These are phyloP conservation scores for Astatotilapia flaviijosephi DNA, from an alignment of 2,113 vertebrate genomes.

Conservation along the genomic window DNA sequence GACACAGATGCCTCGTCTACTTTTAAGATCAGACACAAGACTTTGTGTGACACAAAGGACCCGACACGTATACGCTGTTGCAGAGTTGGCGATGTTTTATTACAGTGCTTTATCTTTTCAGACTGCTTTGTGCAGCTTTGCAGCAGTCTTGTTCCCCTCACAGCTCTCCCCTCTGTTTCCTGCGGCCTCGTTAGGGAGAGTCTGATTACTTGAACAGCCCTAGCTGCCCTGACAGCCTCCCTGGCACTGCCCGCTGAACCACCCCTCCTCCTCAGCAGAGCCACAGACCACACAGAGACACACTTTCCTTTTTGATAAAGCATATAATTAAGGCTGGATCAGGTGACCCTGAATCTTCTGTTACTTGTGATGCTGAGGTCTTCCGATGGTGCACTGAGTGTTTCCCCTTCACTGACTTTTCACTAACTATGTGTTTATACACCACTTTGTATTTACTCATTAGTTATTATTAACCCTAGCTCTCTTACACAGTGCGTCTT, in stretches of 20 bases:
- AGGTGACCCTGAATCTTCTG: neutral
- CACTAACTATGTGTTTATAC: neutral
- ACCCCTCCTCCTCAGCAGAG: neutral
- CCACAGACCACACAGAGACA: neutral
- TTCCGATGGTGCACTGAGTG: neutral
- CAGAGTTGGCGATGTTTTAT: neutral
- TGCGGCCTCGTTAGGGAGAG: neutral
- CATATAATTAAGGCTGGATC: neutral
- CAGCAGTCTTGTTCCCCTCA: neutral
- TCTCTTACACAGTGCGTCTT: neutral
- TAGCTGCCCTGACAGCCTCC: neutral
- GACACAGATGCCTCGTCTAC: neutral
- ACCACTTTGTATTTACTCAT: neutral
- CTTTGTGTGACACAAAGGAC: neutral
- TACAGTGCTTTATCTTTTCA: neutral
- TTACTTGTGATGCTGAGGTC: neutral
- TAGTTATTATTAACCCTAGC: neutral
- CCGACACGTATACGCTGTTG: neutral
- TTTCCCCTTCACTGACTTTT: neutral
- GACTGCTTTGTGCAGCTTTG: neutral
- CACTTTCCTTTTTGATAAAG: neutral
- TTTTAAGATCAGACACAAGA: neutral
- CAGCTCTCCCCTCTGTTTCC: neutral
- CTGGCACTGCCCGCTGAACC: neutral
- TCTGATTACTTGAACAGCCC: neutral